Evolutionary conservation across 2,113 vertebrate genomes (phyloP).

Genomic region (Nycticryphes semicollaris): DNA sequence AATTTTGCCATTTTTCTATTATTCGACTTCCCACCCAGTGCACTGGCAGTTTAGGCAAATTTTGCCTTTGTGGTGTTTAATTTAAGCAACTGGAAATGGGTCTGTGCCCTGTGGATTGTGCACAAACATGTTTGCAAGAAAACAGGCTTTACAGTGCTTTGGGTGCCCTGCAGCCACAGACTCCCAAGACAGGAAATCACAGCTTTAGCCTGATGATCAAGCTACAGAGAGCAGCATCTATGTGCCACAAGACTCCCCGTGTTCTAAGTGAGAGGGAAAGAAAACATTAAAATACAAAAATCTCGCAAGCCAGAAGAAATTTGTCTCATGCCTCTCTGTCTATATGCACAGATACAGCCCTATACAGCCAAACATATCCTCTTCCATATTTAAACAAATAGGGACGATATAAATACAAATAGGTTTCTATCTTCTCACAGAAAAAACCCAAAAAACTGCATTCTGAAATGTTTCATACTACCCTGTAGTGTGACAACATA

Average conservation of each 20-base stretch:
- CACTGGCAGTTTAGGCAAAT: neutral
- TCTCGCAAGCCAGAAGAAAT: neutral
- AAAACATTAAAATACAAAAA: neutral
- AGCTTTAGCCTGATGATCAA: neutral
- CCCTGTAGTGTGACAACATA: accelerated
- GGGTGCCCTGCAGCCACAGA: constrained; percentile 1
- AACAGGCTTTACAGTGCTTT: neutral
- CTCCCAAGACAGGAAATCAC: neutral
- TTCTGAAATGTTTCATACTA: neutral
- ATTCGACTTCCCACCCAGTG: neutral
- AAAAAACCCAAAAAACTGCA: neutral
- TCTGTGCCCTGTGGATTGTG: neutral
- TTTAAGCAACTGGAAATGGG: neutral
- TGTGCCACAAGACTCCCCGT: neutral
- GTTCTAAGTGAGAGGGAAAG: neutral
- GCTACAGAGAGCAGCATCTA: neutral
- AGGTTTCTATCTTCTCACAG: neutral
- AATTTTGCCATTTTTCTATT: neutral
- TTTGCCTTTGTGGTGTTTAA: neutral
- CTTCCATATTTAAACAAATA: neutral
- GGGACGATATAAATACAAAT: neutral
- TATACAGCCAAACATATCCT: neutral
- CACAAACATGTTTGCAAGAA: neutral
- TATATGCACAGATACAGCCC: neutral
- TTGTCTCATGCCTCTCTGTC: neutral